Conservation (phyloP, 2,113 vertebrate genomes). For the Colinus virginianus region DNA sequence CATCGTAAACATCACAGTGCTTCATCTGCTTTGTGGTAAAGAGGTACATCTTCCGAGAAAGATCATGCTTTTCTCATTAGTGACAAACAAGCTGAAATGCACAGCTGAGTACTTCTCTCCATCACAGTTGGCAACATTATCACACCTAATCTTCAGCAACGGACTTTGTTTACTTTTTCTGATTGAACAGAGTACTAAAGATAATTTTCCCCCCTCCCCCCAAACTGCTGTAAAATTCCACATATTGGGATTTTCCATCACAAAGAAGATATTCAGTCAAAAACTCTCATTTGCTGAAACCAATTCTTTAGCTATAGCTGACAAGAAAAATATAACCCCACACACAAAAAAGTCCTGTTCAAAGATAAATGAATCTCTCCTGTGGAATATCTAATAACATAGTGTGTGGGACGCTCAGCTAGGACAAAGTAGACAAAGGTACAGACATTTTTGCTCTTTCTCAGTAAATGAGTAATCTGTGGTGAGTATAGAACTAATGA, state of each 20-base stretch:
- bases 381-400: neutral
- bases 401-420: neutral
- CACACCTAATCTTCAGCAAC: constrained; percentile 12
- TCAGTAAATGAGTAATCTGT: neutral
- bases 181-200: neutral
- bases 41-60: neutral
- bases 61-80: neutral
- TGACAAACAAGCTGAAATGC: neutral
- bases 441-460: neutral
- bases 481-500: neutral
- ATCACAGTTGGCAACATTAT: neutral
- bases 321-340: neutral
- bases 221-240: constrained; percentile 46
- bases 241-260: constrained; percentile 26
- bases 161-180: constrained; percentile 7
- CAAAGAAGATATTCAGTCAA: neutral
- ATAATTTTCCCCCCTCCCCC: neutral
- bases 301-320: neutral
- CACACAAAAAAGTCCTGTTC: neutral
- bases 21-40: neutral
- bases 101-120: neutral
- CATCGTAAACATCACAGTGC: neutral
- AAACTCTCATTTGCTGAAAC: neutral
- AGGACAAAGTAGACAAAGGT: neutral
- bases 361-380: neutral